Conservation (phyloP, 2,888 invertebrate species). For the Thymelicus lineola region DNA sequence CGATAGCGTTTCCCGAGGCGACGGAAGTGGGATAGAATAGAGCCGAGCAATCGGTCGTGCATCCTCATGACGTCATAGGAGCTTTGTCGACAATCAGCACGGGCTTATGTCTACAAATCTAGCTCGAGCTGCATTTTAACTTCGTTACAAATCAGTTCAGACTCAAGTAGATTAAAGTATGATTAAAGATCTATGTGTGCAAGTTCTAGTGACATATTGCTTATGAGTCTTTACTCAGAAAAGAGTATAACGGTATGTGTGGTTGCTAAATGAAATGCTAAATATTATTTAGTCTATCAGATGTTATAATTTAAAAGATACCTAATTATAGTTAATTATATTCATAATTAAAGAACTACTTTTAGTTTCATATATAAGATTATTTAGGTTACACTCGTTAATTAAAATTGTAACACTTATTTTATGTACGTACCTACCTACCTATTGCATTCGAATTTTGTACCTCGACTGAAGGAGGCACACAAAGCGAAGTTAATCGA, state of each 20-base stretch:
- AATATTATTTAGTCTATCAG: no score
- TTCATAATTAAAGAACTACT: no score
- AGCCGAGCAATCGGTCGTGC: conserved; percentile 69
- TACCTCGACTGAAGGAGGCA: no score
- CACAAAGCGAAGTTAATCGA: background rate
- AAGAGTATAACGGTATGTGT: no score
- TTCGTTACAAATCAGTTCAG: conserved; percentile 35
- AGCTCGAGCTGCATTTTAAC: conserved; percentile 30
- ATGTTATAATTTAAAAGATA: no score
- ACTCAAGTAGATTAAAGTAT: conserved; percentile 30
- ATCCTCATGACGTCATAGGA: conserved; percentile 54
- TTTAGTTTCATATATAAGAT: no score
- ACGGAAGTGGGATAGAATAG: conserved; percentile 64
- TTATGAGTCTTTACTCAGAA: background rate
- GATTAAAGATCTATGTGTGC: background rate
- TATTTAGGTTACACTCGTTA: no score
- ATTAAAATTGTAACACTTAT: no score
- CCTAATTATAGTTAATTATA: no score
- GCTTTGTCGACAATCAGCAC: conserved; percentile 47
- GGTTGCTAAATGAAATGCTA: no score
- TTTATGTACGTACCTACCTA: no score
- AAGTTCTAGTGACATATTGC: background rate
- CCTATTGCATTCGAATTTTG: no score
- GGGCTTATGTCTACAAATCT: conserved; percentile 39
- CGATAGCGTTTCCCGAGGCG: conserved; percentile 55